A percentile compares a stretch with the other conserved stretches of the same genome.
phyloP scores from a whole-genome alignment of 2,888 invertebrate species.

The Dichetophora obliterata region DNA sequence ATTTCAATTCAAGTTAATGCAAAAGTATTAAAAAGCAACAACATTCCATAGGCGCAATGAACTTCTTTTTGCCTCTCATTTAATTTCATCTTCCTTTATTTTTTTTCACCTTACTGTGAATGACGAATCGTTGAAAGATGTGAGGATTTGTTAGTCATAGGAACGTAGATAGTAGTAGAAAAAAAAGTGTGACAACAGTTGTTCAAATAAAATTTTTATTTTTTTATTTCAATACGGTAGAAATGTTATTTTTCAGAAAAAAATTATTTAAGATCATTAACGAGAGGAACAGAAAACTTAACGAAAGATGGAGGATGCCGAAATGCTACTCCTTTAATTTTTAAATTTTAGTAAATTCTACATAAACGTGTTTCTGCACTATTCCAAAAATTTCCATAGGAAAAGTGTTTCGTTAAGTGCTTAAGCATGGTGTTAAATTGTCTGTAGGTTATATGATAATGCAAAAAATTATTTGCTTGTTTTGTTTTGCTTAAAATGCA shows the following conservation, averaged over 20 bases:
- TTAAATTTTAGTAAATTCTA: too few relatives aligned
- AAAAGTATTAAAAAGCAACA: not conserved
- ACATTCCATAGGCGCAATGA: slow-evolving; percentile 23
- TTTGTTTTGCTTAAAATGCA: too few relatives aligned
- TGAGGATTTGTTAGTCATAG: slow-evolving; percentile 23
- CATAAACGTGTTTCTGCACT: too few relatives aligned
- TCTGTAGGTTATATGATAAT: too few relatives aligned
- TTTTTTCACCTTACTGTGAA: not conserved
- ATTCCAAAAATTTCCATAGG: too few relatives aligned
- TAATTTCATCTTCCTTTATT: not conserved
- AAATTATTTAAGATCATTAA: not conserved
- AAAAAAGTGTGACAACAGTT: slow-evolving; percentile 4
- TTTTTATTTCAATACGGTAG: too few relatives aligned
- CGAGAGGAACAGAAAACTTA: not conserved
- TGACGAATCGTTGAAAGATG: slow-evolving; percentile 24
- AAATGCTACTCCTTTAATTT: too few relatives aligned
- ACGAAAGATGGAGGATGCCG: not conserved
- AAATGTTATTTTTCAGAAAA: too few relatives aligned
- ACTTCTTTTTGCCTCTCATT: slow-evolving; percentile 7
- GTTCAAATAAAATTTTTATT: not conserved
- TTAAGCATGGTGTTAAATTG: too few relatives aligned
- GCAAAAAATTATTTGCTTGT: too few relatives aligned
- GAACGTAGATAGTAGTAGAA: not conserved
- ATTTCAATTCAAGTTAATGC: not conserved
- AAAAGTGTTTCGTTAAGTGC: too few relatives aligned